Percentiles rank a stretch among this genome's conserved stretches.
Conservation (phyloP, 2,797 vertebrate species). For the Echeneis naucrates region DNA sequence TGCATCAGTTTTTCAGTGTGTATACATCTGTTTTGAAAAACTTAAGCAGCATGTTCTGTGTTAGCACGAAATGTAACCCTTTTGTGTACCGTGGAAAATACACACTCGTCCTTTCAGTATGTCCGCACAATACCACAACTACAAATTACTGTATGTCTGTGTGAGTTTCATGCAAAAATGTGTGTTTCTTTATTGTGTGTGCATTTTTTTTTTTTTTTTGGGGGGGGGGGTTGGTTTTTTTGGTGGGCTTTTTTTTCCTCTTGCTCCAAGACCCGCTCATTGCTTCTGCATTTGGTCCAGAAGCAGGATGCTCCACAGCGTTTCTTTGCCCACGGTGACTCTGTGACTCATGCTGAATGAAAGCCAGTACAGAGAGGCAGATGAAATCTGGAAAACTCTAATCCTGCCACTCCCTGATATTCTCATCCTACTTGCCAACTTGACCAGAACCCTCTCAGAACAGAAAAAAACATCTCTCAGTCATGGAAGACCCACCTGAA, state of each 20-base stretch:
- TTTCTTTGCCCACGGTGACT: conserved; percentile 40
- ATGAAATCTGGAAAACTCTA: conserved; percentile 66
- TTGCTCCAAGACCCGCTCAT: neutral
- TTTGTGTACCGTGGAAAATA: conserved; percentile 18
- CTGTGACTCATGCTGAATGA: conserved; percentile 70
- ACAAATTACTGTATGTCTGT: conserved; percentile 17
- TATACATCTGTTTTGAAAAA: conserved; percentile 5
- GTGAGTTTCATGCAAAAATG: conserved; percentile 31
- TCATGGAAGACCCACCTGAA: neutral
- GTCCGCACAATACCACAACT: conserved; percentile 11
- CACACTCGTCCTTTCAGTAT: conserved; percentile 6
- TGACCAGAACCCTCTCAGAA: conserved; percentile 7
- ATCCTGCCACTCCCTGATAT: conserved; percentile 63
- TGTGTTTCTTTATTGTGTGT: no score
- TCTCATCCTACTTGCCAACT: conserved; percentile 22
- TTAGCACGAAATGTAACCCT: conserved; percentile 19
- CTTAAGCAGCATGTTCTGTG: neutral
- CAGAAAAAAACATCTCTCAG: neutral
- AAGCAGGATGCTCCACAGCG: conserved; percentile 43
- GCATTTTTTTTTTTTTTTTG: neutral
- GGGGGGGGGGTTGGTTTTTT: no score
- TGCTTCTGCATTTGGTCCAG: conserved; percentile 4
- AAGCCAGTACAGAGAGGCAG: conserved; percentile 47
- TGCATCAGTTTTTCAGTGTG: neutral
- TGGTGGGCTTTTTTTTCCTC: no score